phyloP scores from a whole-genome alignment of 2,888 invertebrate genomes.

The Machimus atricapillus region DNA sequence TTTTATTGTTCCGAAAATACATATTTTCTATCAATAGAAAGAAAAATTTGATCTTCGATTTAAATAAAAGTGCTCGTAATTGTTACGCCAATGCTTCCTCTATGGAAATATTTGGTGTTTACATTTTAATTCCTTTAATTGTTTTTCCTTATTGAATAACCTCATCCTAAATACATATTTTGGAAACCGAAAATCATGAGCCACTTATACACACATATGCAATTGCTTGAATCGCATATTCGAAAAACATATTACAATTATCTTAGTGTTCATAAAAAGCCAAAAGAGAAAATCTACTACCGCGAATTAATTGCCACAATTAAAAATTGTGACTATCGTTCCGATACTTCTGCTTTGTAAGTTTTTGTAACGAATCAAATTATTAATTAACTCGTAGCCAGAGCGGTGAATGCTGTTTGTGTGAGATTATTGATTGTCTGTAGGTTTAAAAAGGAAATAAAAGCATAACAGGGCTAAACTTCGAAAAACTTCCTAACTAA shows the following conservation, averaged over 20 bases:
- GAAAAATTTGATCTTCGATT: background rate
- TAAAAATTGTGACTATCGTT: background rate
- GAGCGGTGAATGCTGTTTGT: no score
- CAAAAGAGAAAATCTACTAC: background rate
- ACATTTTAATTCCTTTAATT: background rate
- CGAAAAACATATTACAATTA: background rate
- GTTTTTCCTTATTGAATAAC: background rate
- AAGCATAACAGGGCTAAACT: no score
- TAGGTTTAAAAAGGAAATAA: no score
- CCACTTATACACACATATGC: background rate
- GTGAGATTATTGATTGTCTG: no score
- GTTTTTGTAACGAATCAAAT: background rate
- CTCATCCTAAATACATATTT: background rate
- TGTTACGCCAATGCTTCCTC: background rate
- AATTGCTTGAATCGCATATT: no score
- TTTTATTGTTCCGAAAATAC: background rate
- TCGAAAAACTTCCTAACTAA: no score
- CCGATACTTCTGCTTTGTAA: background rate
- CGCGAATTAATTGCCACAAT: background rate
- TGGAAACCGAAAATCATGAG: background rate
- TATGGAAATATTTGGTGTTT: background rate
- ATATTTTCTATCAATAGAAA: background rate
- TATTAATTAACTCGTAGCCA: no score
- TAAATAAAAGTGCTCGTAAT: background rate
- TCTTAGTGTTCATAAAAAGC: background rate